Evolutionary conservation across 1,140 invertebrate genomes (phyloP).

Genomic region (Halyomorpha halys): DNA sequence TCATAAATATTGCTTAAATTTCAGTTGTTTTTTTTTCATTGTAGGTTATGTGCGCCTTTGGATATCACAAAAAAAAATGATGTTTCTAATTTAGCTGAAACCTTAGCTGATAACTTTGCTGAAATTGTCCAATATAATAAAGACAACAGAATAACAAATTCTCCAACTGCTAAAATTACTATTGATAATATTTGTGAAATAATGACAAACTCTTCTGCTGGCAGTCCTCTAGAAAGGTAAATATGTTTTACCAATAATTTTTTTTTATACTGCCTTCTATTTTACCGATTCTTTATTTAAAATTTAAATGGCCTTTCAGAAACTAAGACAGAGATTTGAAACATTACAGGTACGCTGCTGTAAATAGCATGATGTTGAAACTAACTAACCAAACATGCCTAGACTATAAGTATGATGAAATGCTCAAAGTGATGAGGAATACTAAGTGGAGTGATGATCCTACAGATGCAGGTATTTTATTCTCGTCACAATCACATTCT

Average conservation of each 20-base stretch:
- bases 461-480: slow-evolving; percentile 1
- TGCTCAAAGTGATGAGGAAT: slow-evolving; percentile 60
- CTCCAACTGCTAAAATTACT: slow-evolving; percentile 19
- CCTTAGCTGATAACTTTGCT: slow-evolving; percentile 71
- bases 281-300: too few species aligned
- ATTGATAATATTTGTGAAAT: slow-evolving; percentile 40
- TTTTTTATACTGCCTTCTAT: too few species aligned
- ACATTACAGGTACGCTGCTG: slow-evolving; percentile 43
- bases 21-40: slow-evolving; percentile 28
- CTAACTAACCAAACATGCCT: slow-evolving; percentile 63
- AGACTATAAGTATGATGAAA: slow-evolving; percentile 70
- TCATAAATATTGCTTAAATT: too few species aligned
- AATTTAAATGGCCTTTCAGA: too few species aligned
- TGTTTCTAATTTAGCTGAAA: slow-evolving; percentile 67
- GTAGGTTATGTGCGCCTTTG: slow-evolving; percentile 66
- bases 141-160: slow-evolving; percentile 56
- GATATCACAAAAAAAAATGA: slow-evolving; percentile 54
- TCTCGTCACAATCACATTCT: background rate
- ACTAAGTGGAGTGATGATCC: slow-evolving; percentile 45
- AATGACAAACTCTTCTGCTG: slow-evolving; percentile 51
- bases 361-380: slow-evolving; percentile 60
- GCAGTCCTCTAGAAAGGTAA: slow-evolving; percentile 49
- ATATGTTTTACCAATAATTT: background rate
- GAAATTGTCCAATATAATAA: slow-evolving; percentile 90
- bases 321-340: too few species aligned